Evolutionary conservation across 35 echinoderm and acorn worm genomes (phyloP), one percentile per base, ranked within the genome.

Genomic region (Apostichopus japonicus): DNA sequence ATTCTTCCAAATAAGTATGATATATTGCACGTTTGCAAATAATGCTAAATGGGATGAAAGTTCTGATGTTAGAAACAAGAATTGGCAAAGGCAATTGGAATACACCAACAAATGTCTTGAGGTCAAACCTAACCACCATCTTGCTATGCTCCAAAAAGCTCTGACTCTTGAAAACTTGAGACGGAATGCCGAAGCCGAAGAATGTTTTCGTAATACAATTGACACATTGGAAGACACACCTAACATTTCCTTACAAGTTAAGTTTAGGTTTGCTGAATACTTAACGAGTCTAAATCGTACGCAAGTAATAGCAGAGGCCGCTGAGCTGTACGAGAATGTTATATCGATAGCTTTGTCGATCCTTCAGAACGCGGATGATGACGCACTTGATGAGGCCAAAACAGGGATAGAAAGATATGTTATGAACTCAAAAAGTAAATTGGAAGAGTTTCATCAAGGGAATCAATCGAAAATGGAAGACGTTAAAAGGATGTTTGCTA

Each of bases 21-120:
- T 83, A 6, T 83, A 83, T 27, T 73, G 16, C 13, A 27, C 51
- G 10, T 27, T 83, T 55, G 80, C 51, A 16, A 4, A 54, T 54
- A 8, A 83, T 15, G 80, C 80, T 55, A 14, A 53, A 19, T 55
- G 5, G 5, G 53, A 54, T 11, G 55, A 55, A 19, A 56, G 33
- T 5, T 83, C 3, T 6, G 55, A 22, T 11, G 17, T 19, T 56
- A 83, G n/a, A 19, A 73, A 73, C 71, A n/a, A 54, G 15, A 15
- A 83, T 56, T n/a, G 54, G 51, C 6, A 53, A 19, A 55, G 7
- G 10, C 25, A 80, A 17, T 13, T 80, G 23, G 6, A 25, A 8
- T 80, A 80, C 24, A 14, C 53, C 19, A 19, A 83, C 51, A 83
- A 83, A 83, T 83, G 80, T 83, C 80, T 83, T 4, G 7, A 53